Conservation (phyloP, 1,140 invertebrate genomes). For the Eumaeus atala region DNA sequence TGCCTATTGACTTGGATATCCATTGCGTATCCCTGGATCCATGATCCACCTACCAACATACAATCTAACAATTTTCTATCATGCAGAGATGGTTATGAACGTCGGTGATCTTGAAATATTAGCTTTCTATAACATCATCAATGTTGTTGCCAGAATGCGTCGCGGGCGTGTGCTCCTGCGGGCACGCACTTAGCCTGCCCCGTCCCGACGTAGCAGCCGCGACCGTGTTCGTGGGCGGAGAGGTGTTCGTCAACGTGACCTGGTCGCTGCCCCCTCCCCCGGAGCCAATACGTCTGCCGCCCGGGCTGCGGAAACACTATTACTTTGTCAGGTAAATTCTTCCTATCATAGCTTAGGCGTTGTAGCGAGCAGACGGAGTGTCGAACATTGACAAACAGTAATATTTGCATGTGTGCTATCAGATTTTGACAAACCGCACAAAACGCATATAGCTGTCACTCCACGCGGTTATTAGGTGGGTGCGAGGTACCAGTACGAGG, state of each 20-base stretch:
- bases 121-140: neutral
- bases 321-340: conserved; percentile 49
- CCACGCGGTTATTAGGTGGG: too few species aligned
- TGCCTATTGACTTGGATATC: too few species aligned
- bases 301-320: conserved; percentile 38
- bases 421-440: too few species aligned
- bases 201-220: conserved; percentile 39
- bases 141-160: conserved; percentile 50
- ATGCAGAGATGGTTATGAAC: neutral
- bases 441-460: too few species aligned
- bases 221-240: conserved; percentile 32
- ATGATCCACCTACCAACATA: too few species aligned
- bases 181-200: conserved; percentile 46
- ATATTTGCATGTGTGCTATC: too few species aligned
- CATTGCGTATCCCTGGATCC: too few species aligned
- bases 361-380: too few species aligned
- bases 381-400: too few species aligned
- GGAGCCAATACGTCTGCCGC: conserved; percentile 43
- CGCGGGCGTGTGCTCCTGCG: conserved; percentile 54
- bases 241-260: conserved; percentile 45
- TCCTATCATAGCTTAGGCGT: too few species aligned
- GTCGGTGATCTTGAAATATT: neutral
- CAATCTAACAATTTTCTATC: too few species aligned
- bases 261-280: conserved; percentile 43
- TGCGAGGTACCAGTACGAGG: too few species aligned